A percentile compares a stretch with the other conserved stretches of the same genome.
phyloP scores from a whole-genome alignment of 2,113 vertebrate species.

The Epinephelus lanceolatus region DNA sequence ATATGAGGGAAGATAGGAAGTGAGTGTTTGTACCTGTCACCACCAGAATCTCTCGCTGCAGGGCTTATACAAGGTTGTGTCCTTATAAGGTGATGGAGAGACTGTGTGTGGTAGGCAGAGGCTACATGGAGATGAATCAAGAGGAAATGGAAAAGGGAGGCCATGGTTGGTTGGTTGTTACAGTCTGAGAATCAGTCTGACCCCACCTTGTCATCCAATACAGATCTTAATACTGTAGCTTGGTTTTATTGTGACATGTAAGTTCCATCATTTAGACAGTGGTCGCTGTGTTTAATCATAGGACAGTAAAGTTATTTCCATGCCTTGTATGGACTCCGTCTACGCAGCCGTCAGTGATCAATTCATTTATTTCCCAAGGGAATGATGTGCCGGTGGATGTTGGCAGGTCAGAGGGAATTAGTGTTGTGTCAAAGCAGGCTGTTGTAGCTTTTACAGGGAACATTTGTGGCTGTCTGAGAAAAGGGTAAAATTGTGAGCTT shows the following conservation, averaged over 20 bases:
- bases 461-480: conserved; percentile 40
- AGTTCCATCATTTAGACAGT: background rate
- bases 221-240: background rate
- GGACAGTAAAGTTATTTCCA: conserved; percentile 16
- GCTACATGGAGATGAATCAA: conserved; percentile 12
- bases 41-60: conserved; percentile 5
- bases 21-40: conserved; percentile 29
- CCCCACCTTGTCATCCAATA: background rate
- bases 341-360: conserved; percentile 4
- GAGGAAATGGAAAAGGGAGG: conserved; percentile 33
- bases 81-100: conserved; percentile 55
- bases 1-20: conserved; percentile 1
- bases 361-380: conserved; percentile 16
- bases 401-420: conserved; percentile 34
- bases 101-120: conserved; percentile 7
- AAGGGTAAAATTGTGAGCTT: conserved; percentile 13
- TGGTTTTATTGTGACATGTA: conserved; percentile 10
- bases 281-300: background rate
- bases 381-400: conserved; percentile 15
- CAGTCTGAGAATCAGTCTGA: conserved; percentile 29
- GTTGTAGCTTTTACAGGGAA: conserved; percentile 17
- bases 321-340: conserved; percentile 43
- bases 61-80: background rate
- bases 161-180: conserved; percentile 11
- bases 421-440: conserved; percentile 4